Base-by-base conservation (phyloP, 2,113 vertebrate genomes). In the Ranitomeya imitator region DNA sequence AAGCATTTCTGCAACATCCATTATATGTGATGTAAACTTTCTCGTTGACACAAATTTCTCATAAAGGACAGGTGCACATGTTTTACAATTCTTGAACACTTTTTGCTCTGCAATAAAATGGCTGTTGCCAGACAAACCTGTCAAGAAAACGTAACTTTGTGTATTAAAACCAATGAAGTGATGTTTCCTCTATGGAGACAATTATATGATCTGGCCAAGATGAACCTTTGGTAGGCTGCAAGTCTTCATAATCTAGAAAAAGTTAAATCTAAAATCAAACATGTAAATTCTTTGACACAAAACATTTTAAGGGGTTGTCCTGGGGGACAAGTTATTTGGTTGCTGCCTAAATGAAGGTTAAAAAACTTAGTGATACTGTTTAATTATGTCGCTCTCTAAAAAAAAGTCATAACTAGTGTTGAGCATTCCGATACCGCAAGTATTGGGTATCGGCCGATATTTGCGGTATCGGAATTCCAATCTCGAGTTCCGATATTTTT, bases 41-140 rank as follows among this genome's bases (percentile, higher is more conserved):
- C 12, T 51, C 0, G 15, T 16, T 16, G 51, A 16, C 61, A 63
- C 61, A 78, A 11, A 54, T 71, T 86, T 31, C 85, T 37, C 76
- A 51, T 86, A 86, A 86, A 86, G 52, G 26, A 55, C 85, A 86
- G 73, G 85, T 86, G 85, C 55, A 52, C 37, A n/a, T 23, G 18
- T 85, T 86, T 86, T 77, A 86, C 57, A 45, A 86, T 73, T 13
- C 21, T 21, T 78, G 12, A n/a, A 76, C 74, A 76, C 55, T 65
- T 77, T 59, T 26, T 77, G 85, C 31, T 52, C 37, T 78, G 55
- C 52, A 61, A 77, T 85, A 85, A 57, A 74, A 54, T 26, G 57
- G n/a, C 21, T 14, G 59, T 37, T 76, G 19, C 31, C 21, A 77
- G 55, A 78, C 54, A 51, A 60, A 77, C 37, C 31, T 19, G 11